Base-by-base conservation (phyloP, 2,797 vertebrate species). In the Coregonus suidteri region DNA sequence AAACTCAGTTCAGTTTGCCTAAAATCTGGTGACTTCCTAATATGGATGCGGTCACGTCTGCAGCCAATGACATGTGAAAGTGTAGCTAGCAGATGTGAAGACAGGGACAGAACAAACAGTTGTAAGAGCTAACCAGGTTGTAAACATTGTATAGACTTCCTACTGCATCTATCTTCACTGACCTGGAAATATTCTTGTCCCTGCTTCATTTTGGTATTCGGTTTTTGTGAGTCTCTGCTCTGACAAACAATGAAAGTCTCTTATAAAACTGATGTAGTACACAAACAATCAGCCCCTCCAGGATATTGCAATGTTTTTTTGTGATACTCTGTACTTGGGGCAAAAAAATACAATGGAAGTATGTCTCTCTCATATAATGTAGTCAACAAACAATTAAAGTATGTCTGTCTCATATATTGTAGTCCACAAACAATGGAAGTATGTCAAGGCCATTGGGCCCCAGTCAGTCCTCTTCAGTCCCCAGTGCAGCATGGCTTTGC, bases 391-490 rank as follows among this genome's bases (percentile, higher is more conserved):
- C 41, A 3, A 2, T 34, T 34, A 34, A 34, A 34, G 9, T 47
- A 47, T 9, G 9, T 47, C 41, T 47, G 7, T 47, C 2, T 47
- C 41, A 47, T 11, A 47, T 13, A 47, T 3, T 11, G 9, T 11
- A 11, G 41, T 11, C 41, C 9, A 47, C 2, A 47, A 47, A 41
- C 37, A 2, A 34, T 34, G 31, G 2, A 47, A 68, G 34, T 73
- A n/a, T 76, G 67, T 77, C 68, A 74, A 54, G 34, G 56, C 4
- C 51, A 69, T 67, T 76, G 4, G 71, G 31, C 66, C 47, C 52
- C 72, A 52, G n/a, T 54, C 71, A 52, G 25, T 54, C 71, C 25
- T 20, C 9, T 2, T 18, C 67, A 15, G 13, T 35, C 62, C 81
- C 69, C 5, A 20, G 56, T 77, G 18, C 20, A 75, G 1, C 11